Base-by-base conservation (phyloP, 2,888 invertebrate genomes). In the Anthrax anthrax region DNA sequence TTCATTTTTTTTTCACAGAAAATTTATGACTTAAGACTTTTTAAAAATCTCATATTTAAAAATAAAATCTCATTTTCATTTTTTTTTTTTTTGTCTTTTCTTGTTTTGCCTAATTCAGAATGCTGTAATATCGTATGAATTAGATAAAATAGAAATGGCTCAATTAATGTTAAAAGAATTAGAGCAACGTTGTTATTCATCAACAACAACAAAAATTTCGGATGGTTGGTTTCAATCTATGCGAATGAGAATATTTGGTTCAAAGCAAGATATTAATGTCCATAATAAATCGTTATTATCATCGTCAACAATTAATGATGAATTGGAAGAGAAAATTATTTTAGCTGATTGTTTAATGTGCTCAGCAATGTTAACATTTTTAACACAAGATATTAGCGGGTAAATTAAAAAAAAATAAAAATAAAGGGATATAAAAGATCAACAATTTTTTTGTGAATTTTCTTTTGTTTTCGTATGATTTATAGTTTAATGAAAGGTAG, bases 41-140 rank as follows among this genome's bases (percentile, higher is more conserved):
- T 23, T 8, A 18, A 40, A 23, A 19, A 34, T 18, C 17, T 43
- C 8, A 42, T 16, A 44, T 17, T 14, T 5, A 43, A 18, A 37
- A 14, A 9, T 39, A 18, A 39, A 32, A 27, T 39, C 4, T 18
- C 17, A 42, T 45, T 17, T 27, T 27, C 4, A 32, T 32, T 14
- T 19, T 46, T 37, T 42, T 29, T 46, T 10, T 29, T 29, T n/a
- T 3, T 32, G 14, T 34, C 8, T 23, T 6, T 6, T 23, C 8
- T 23, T 23, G 4, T n/a, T n/a, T n/a, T n/a, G n/a, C n/a, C 8
- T 8, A 18, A 64, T 65, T 39, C 56, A 80, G 80, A 78, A 80
- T 65, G 80, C 80, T 1, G 58, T 81, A 43, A 79, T 81, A 75
- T 77, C 78, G 12, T 80, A 78, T 60, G 81, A 81, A 61, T 78